phyloP scores from a whole-genome alignment of 2,113 vertebrate species.

The Eublepharis macularius region DNA sequence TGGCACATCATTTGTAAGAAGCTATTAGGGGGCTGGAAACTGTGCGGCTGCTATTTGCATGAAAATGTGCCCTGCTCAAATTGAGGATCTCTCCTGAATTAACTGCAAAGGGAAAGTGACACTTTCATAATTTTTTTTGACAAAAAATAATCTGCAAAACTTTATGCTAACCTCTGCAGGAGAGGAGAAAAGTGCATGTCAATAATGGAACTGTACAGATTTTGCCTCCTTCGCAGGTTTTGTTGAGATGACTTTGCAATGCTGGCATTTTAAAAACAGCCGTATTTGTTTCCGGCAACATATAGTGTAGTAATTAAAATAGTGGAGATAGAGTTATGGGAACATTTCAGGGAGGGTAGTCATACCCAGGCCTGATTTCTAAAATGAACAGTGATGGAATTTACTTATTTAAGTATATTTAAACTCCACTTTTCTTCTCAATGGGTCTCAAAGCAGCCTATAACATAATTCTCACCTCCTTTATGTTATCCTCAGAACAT shows the following conservation, averaged over 20 bases:
- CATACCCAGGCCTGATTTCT: neutral
- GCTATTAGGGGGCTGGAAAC: conserved; percentile 97
- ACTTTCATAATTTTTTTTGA: conserved; percentile 85
- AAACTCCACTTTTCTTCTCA: too few species aligned
- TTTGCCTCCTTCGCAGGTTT: neutral
- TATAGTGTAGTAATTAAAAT: neutral
- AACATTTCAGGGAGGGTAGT: neutral
- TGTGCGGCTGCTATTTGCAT: conserved; percentile 94
- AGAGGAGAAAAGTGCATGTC: conserved; percentile 55
- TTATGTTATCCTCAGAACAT: too few species aligned
- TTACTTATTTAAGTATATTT: too few species aligned
- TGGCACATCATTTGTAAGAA: conserved; percentile 99
- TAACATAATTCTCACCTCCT: too few species aligned
- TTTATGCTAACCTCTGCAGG: conserved; percentile 69
- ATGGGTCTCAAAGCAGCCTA: too few species aligned
- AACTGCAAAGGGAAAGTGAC: conserved; percentile 85
- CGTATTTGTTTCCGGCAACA: neutral
- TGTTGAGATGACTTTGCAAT: conserved; percentile 8
- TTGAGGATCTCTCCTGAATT: conserved; percentile 89
- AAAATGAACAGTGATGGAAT: neutral
- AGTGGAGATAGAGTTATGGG: neutral
- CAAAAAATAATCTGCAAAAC: conserved; percentile 80
- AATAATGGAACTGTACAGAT: conserved; percentile 22
- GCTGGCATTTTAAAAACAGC: neutral
- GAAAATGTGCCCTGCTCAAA: conserved; percentile 92